Percentiles rank a stretch among this genome's conserved stretches.
These are phyloP conservation scores for Poeciliopsis gracilis DNA, from an alignment of 2,797 vertebrate species.

Conservation along the genomic window DNA sequence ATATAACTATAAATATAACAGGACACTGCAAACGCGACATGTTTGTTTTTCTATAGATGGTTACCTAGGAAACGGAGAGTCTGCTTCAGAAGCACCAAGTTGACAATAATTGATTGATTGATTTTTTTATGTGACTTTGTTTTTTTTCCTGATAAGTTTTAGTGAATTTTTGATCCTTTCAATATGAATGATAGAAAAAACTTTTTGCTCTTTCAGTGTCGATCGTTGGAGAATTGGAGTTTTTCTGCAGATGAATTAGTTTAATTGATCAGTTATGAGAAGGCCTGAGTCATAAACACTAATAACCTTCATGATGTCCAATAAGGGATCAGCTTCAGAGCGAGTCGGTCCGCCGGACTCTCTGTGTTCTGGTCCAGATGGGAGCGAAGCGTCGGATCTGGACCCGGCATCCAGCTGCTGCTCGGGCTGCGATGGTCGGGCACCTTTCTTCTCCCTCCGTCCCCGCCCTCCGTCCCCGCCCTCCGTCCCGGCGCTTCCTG, in stretches of 20 bases:
- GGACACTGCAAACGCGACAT: neutral
- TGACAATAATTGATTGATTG: neutral
- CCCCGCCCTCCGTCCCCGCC: constrained; percentile 27
- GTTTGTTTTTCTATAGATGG: neutral
- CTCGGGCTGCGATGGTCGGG: constrained; percentile 5
- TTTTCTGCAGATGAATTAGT: neutral
- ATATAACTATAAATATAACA: neutral
- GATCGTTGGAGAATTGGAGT: neutral
- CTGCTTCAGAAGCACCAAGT: too few species aligned
- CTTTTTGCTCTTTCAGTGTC: neutral
- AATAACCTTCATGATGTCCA: neutral
- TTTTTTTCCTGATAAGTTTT: neutral
- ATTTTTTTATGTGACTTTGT: too few species aligned
- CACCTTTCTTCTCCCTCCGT: constrained; percentile 8
- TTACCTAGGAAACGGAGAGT: too few species aligned
- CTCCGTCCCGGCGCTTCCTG: constrained; percentile 32
- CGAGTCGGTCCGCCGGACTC: neutral
- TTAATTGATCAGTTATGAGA: neutral
- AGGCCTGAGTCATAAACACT: neutral
- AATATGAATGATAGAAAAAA: neutral
- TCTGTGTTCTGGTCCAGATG: neutral
- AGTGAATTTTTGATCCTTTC: neutral
- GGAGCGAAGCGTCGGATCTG: neutral
- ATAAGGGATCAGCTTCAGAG: neutral
- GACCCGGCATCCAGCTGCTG: neutral